Percentiles rank a stretch among this genome's conserved stretches.
These are phyloP conservation scores for Pyrgilauda ruficollis DNA, from an alignment of 2,113 vertebrate species.

Conservation along the genomic window DNA sequence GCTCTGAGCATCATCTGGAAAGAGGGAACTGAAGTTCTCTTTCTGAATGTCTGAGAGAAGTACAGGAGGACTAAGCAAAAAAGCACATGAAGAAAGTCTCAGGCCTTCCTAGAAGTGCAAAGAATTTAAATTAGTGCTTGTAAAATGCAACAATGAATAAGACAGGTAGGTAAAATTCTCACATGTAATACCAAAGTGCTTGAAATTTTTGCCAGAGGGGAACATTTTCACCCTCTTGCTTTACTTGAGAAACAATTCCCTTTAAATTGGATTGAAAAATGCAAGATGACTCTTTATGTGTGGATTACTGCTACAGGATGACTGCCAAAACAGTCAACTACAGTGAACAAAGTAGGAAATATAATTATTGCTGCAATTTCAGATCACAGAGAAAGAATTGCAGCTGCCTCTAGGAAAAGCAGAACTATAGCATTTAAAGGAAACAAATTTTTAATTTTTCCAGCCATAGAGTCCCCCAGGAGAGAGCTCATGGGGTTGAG, in stretches of 20 bases:
- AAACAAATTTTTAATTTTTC: slow-evolving; percentile 43
- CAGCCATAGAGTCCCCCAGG: neutral
- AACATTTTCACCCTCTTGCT: slow-evolving; percentile 31
- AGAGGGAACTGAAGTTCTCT: neutral
- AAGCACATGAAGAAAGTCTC: neutral
- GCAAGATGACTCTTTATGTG: slow-evolving; percentile 29
- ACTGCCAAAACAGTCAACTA: slow-evolving; percentile 51
- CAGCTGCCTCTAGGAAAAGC: slow-evolving; percentile 41
- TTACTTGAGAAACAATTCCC: slow-evolving; percentile 51
- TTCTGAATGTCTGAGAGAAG: neutral
- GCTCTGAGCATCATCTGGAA: neutral
- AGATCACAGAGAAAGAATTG: slow-evolving; percentile 27
- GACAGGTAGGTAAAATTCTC: slow-evolving; percentile 18
- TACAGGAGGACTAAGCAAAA: neutral
- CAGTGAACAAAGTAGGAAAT: slow-evolving; percentile 46
- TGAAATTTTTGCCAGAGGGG: slow-evolving; percentile 29
- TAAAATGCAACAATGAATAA: slow-evolving; percentile 17
- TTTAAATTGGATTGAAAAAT: slow-evolving; percentile 62
- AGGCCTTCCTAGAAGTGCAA: neutral
- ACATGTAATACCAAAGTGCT: neutral
- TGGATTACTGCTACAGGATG: slow-evolving; percentile 51
- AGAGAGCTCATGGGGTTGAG: neutral
- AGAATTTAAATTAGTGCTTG: slow-evolving; percentile 50
- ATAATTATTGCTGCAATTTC: slow-evolving; percentile 59
- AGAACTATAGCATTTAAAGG: neutral